phyloP scores from a whole-genome alignment of 2,113 vertebrate genomes.

The Dromas ardeola region DNA sequence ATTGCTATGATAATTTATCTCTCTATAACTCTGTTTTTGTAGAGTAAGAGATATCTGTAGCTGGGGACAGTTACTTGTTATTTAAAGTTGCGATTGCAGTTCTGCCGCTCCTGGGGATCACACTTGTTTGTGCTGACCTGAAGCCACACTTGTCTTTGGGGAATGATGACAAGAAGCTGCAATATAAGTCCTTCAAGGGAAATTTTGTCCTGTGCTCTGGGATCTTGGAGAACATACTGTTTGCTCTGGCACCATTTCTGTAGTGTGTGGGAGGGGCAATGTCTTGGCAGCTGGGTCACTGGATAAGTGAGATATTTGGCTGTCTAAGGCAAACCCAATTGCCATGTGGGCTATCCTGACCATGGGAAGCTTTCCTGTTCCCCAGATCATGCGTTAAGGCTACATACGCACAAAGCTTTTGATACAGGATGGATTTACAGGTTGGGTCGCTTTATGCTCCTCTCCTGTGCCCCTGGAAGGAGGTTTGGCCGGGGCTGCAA shows the following conservation, averaged over 20 bases:
- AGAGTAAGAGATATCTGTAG: neutral
- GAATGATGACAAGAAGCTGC: neutral
- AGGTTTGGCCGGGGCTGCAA: neutral
- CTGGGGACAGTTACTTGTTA: neutral
- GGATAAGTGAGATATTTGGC: neutral
- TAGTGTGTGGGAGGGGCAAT: neutral
- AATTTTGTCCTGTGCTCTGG: neutral
- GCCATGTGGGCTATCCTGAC: accelerated
- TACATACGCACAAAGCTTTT: neutral
- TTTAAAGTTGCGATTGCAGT: neutral
- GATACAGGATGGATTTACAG: neutral
- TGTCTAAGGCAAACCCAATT: neutral
- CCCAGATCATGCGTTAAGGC: neutral
- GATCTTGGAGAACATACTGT: neutral
- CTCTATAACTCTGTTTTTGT: neutral
- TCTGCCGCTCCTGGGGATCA: neutral
- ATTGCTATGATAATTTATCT: neutral
- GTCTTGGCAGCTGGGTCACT: neutral
- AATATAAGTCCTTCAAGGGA: neutral
- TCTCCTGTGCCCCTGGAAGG: neutral
- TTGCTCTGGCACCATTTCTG: neutral
- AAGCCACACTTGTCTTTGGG: neutral
- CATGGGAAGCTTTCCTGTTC: neutral
- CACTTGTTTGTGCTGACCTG: neutral
- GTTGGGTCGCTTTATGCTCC: neutral